Evolutionary conservation across 30 jellyfish, hydroid and myxozoan genomes (phyloP).

Genomic region (Aurelia aurita complex sp. Pacific): DNA sequence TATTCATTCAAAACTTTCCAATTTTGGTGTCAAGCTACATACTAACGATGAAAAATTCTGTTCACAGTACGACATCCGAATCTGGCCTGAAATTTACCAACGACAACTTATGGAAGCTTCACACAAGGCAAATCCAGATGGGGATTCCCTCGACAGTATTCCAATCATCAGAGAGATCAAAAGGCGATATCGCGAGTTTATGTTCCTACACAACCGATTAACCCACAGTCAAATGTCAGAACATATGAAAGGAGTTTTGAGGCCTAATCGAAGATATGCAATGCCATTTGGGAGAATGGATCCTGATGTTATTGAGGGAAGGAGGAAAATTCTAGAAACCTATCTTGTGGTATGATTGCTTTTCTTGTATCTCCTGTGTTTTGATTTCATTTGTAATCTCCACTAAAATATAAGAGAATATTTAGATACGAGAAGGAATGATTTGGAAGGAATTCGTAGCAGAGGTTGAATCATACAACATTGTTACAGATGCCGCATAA

Average conservation of each 20-base stretch:
- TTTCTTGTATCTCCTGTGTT: too few species aligned
- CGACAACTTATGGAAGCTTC: slow-evolving; percentile 68
- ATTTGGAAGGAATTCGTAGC: too few species aligned
- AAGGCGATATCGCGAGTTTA: slow-evolving; percentile 91
- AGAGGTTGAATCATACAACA: too few species aligned
- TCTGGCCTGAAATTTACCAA: slow-evolving; percentile 95
- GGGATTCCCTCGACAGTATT: slow-evolving; percentile 44
- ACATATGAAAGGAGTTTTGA: slow-evolving; percentile 84
- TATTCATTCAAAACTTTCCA: too few species aligned
- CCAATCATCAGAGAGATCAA: slow-evolving; percentile 90
- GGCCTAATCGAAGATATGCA: slow-evolving; percentile 94
- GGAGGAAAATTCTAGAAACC: slow-evolving; percentile 89
- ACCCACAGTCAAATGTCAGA: slow-evolving; percentile 90
- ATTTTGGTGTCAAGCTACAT: background rate
- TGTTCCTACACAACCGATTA: slow-evolving; percentile 89
- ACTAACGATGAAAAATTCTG: background rate
- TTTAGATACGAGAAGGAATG: too few species aligned
- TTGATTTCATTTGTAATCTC: too few species aligned
- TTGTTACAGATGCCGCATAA: too few species aligned
- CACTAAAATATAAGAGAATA: too few species aligned
- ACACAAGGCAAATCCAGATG: slow-evolving; percentile 24
- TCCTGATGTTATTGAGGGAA: slow-evolving; percentile 97
- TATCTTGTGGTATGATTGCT: slow-evolving; percentile 77
- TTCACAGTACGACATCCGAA: slow-evolving; percentile 84
- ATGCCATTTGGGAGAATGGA: slow-evolving; percentile 99